A percentile compares a stretch with the other conserved stretches of the same genome.
Conservation (phyloP, 1,140 invertebrate genomes). For the Drosophila elegans region DNA sequence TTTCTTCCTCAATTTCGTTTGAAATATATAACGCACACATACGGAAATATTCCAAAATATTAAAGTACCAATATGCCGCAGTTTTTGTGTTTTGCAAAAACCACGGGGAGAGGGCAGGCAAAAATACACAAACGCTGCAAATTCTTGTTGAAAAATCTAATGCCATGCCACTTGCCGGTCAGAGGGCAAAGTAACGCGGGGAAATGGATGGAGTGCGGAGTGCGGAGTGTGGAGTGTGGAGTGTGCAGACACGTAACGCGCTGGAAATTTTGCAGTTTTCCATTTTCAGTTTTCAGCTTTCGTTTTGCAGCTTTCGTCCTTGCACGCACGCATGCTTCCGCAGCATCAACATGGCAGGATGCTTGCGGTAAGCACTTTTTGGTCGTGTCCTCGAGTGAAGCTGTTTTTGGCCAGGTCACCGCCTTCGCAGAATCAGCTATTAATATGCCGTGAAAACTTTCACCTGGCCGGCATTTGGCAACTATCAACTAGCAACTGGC, state of each 20-base stretch:
- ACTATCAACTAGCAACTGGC: neutral
- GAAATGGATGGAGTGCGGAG: slow-evolving; percentile 6
- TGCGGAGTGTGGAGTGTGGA: slow-evolving; percentile 2
- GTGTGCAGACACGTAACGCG: slow-evolving; percentile 57
- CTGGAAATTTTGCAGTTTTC: slow-evolving; percentile 64
- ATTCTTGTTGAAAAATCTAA: slow-evolving; percentile 79
- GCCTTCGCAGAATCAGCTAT: slow-evolving; percentile 52
- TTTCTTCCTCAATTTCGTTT: neutral
- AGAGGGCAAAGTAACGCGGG: slow-evolving; percentile 11
- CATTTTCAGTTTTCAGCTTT: slow-evolving; percentile 40
- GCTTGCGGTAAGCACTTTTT: slow-evolving; percentile 75
- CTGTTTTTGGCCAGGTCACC: slow-evolving; percentile 52
- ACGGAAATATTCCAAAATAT: neutral
- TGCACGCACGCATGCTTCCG: slow-evolving; percentile 75
- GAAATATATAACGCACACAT: neutral
- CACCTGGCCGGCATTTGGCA: slow-evolving; percentile 16
- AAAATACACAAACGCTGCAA: slow-evolving; percentile 73
- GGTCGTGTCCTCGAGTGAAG: slow-evolving; percentile 56
- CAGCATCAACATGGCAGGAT: slow-evolving; percentile 50
- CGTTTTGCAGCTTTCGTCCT: slow-evolving; percentile 35
- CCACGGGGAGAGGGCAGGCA: slow-evolving; percentile 12
- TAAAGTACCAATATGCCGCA: slow-evolving; percentile 13
- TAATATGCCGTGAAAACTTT: slow-evolving; percentile 58
- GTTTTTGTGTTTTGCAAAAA: neutral
- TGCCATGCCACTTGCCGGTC: slow-evolving; percentile 62